Base-by-base conservation (phyloP, 1,140 invertebrate genomes). In the Metopolophium dirhodum region DNA sequence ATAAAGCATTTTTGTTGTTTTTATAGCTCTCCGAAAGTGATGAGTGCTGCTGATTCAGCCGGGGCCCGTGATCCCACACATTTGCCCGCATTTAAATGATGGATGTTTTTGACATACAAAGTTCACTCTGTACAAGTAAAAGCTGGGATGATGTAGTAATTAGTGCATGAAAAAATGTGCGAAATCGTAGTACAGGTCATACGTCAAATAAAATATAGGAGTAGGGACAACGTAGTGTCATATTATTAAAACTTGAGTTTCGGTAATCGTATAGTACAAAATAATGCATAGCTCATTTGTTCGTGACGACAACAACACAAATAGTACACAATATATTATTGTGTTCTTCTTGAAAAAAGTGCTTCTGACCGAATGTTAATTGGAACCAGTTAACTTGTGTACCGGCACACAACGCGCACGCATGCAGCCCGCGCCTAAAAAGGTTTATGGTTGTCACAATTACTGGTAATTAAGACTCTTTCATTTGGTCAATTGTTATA, bases 391-490 rank as follows among this genome's bases (percentile, higher is more conserved):
- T 88, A 51, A 51, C 85, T 87, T n/a, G 47, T 51, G 86, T 51
- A 49, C 85, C 22, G 30, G 86, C 47, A 35, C 47, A 35, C 45
- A 30, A 87, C 14, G 30, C 9, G 49, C 47, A 41, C 20, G 22
- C 82, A 82, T 82, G 14, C 77, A 37, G 18, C 85, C 85, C 85
- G 85, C 45, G 85, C 26, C 20, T 88, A 51, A 37, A 88, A 88
- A 88, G 47, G 86, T 88, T 88, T 88, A 51, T 51, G 45, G 41
- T 41, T 47, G 85, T 49, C 45, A 47, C 41, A 86, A 86, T 86
- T 86, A 86, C 37, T 86, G 41, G 85, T 86, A 86, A 86, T 86
- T 86, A 86, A 86, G 41, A 86, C 85, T 86, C 85, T 86, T 86
- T 30, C 37, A 47, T 86, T 47, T 45, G 85, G 45, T 47, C 41